A percentile compares a stretch with the other conserved stretches of the same genome.
These are phyloP conservation scores for Meda fulgida DNA, from an alignment of 2,797 vertebrate genomes.

Conservation along the genomic window DNA sequence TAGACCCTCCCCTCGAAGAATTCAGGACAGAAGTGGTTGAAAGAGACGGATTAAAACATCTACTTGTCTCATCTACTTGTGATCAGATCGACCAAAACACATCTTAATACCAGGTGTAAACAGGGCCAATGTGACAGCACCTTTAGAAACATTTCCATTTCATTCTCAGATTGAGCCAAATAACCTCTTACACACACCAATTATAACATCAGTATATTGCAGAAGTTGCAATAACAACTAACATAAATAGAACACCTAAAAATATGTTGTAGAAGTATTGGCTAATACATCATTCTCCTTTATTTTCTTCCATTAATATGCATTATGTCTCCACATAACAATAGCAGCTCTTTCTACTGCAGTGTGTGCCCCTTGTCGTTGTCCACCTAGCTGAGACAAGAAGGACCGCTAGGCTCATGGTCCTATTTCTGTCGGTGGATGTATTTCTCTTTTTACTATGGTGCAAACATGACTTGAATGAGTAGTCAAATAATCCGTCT, in stretches of 20 bases:
- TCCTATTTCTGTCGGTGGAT: background rate
- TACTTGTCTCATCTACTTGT: too few relatives aligned
- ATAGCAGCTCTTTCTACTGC: slow-evolving; percentile 5
- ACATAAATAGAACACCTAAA: slow-evolving; percentile 38
- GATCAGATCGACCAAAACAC: too few relatives aligned
- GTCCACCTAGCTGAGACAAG: slow-evolving; percentile 1
- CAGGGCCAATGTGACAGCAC: background rate
- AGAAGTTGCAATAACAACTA: slow-evolving; percentile 33
- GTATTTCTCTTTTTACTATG: background rate
- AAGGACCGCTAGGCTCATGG: background rate
- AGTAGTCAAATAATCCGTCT: background rate
- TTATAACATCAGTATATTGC: slow-evolving; percentile 48
- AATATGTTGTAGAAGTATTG: slow-evolving; percentile 39
- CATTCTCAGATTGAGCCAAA: background rate
- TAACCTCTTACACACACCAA: slow-evolving; percentile 33
- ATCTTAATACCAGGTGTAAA: too few relatives aligned
- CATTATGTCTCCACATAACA: background rate
- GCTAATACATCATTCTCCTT: slow-evolving; percentile 34
- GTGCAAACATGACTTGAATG: background rate
- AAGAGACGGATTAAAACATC: too few relatives aligned
- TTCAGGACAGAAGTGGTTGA: too few relatives aligned
- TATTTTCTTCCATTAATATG: slow-evolving; percentile 38
- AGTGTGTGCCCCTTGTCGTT: background rate
- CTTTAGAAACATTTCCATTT: slow-evolving; percentile 17
- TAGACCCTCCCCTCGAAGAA: too few relatives aligned